Percentiles rank a stretch among this genome's conserved stretches.
These are phyloP conservation scores for Ischnus inquisitorius DNA, from an alignment of 2,888 invertebrate species.

Conservation along the genomic window DNA sequence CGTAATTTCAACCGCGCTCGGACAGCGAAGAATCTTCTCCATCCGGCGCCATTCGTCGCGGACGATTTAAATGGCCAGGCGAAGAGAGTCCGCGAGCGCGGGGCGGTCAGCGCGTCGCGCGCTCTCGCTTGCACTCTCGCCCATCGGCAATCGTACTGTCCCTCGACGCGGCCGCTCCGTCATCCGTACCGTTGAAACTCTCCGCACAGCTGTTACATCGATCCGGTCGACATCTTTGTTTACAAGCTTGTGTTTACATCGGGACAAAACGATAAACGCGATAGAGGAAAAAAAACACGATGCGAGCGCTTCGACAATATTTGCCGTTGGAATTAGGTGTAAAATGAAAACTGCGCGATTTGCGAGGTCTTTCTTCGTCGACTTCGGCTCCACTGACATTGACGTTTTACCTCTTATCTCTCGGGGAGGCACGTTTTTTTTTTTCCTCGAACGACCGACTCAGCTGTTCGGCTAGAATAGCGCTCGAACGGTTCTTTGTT, in stretches of 20 bases:
- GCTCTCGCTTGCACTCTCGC: background rate
- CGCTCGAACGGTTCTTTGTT: slow-evolving; percentile 22
- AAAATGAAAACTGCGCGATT: background rate
- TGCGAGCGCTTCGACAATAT: background rate
- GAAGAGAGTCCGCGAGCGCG: background rate
- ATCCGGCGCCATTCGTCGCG: slow-evolving; percentile 12
- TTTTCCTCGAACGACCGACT: background rate
- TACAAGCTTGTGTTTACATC: slow-evolving; percentile 75
- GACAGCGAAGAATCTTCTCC: background rate
- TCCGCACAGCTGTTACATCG: slow-evolving; percentile 81
- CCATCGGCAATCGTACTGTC: background rate
- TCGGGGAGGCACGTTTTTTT: background rate
- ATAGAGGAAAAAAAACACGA: background rate
- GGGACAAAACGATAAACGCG: background rate
- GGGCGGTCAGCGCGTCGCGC: slow-evolving; percentile 4
- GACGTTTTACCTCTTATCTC: slow-evolving; percentile 23
- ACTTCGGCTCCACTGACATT: slow-evolving; percentile 53
- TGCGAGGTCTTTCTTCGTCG: slow-evolving; percentile 8
- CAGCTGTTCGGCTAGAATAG: slow-evolving; percentile 23
- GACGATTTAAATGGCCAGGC: slow-evolving; percentile 36
- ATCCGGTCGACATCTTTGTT: slow-evolving; percentile 80
- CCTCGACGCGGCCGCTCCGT: slow-evolving; percentile 2
- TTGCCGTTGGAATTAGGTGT: background rate
- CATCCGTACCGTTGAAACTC: slow-evolving; percentile 18
- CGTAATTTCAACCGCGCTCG: background rate